Conservation (phyloP, 2,797 vertebrate genomes). For the Cryptoblepharus egeriae region DNA sequence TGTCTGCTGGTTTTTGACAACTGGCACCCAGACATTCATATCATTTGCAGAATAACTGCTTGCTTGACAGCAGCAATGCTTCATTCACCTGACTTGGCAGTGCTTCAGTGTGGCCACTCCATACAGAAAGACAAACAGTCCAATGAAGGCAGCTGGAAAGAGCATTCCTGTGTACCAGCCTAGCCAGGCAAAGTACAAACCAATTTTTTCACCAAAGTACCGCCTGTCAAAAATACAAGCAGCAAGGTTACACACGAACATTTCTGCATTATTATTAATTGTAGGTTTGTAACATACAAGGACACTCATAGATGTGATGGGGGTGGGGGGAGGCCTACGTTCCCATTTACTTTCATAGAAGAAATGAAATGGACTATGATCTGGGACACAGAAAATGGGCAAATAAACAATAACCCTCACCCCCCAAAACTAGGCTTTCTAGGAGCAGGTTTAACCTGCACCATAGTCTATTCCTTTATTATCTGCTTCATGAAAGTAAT, state of each 20-base stretch:
- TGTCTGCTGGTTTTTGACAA: background rate
- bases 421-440: background rate
- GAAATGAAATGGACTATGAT: background rate
- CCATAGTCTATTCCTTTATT: background rate
- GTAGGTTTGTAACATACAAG: constrained; percentile 2
- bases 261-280: constrained; percentile 29
- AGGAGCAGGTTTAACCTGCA: background rate
- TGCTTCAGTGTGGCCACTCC: constrained; percentile 91
- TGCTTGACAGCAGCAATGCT: background rate
- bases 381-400: background rate
- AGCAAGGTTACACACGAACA: constrained; percentile 25
- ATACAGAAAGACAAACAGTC: constrained; percentile 91
- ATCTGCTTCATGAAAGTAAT: background rate
- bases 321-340: no score
- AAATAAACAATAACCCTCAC: background rate
- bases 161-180: constrained; percentile 97
- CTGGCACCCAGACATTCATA: background rate
- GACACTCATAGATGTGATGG: background rate
- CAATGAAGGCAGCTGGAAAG: constrained; percentile 91
- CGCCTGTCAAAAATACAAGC: constrained; percentile 79
- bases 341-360: background rate
- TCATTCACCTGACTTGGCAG: constrained; percentile 92
- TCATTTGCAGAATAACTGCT: background rate
- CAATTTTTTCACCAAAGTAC: constrained; percentile 95
- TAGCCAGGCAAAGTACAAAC: constrained; percentile 92